A percentile compares a stretch with the other conserved stretches of the same genome.
Evolutionary conservation across 2,888 invertebrate genomes (phyloP).

Genomic region (Athripsodes cinereus): DNA sequence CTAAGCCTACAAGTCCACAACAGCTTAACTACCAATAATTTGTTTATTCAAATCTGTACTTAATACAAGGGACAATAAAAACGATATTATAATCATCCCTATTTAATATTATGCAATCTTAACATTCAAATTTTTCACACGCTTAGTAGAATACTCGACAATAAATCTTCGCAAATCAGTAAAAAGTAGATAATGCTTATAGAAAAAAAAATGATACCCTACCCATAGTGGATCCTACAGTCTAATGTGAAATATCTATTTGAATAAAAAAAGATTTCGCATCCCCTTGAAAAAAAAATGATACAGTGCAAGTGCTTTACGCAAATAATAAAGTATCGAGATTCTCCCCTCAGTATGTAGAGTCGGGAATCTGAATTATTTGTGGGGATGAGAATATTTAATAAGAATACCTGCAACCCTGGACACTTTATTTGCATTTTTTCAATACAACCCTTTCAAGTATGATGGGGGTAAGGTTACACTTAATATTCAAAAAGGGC

Average conservation of each 20-base stretch:
- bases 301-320: conserved; percentile 26
- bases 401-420: conserved; percentile 29
- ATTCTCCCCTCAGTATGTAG: conserved; percentile 6
- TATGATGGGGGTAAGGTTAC: conserved; percentile 53
- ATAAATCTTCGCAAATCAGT: conserved; percentile 28
- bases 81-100: conserved; percentile 10
- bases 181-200: conserved; percentile 23
- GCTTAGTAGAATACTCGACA: conserved; percentile 21
- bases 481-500: conserved; percentile 54
- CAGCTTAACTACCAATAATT: conserved; percentile 9
- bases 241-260: conserved; percentile 26
- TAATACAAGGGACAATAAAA: neutral
- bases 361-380: conserved; percentile 11
- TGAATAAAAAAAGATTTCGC: conserved; percentile 28
- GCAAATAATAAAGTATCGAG: conserved; percentile 25
- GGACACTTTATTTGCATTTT: conserved; percentile 54
- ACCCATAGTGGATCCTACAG: conserved; percentile 25
- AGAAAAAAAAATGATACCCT: conserved; percentile 25
- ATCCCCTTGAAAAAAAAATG: conserved; percentile 22
- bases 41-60: conserved; percentile 6
- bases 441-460: conserved; percentile 46
- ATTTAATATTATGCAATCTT: neutral
- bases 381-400: conserved; percentile 20
- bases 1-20: conserved; percentile 7
- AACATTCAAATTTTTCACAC: conserved; percentile 27